Evolutionary conservation across 37 sponge, comb jelly and placozoan genomes (phyloP), one percentile per base, ranked within the genome.

Genomic region (Axinella damicornis): DNA sequence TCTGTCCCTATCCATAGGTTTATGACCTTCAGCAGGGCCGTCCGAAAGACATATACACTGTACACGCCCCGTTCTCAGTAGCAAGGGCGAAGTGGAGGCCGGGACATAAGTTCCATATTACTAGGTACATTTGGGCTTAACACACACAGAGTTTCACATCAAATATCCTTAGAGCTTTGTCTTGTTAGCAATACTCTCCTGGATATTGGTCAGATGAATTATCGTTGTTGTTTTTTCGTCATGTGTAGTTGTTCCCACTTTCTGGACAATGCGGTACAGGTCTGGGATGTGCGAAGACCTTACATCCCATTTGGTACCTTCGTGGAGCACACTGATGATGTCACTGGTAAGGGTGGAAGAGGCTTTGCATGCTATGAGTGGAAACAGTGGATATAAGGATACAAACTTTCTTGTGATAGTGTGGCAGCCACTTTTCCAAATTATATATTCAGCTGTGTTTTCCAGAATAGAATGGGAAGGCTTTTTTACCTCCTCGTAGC

Each of bases 231-330:
- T 46, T 46, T 46, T 46, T 46, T 9, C 9, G 46, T 9, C 46
- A 46, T 76, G 37, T 76, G 60, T 57, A 92, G 96, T 67, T 95
- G 90, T 57, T 74, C 87, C 28, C 85, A 74, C 37, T 81, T 93
- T 53, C 66, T 93, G 75, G 94, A 93, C 58, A 89, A 85, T 62
- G 61, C 71, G 31, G 89, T 95, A 14, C 55, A 65, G 11, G 76
- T 95, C 30, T 95, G 95, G 95, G 92, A 92, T 66, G 33, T 65
- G 28, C 38, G 81, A 17, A 59, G 92, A 59, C 93, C 90, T 11
- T 95, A 63, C 81, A 89, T 95, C 33, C 95, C 92, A 2, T 86
- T 79, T 74, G 87, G 80, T 30, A 78, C 92, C 64, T 95, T 95
- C 79, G 36, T 52, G 5, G 85, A 85, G 60, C 95, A 95, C 77